Evolutionary conservation across 2,888 invertebrate genomes (phyloP), one percentile per base, ranked within the genome.

Genomic region (Escarpia spicata): DNA sequence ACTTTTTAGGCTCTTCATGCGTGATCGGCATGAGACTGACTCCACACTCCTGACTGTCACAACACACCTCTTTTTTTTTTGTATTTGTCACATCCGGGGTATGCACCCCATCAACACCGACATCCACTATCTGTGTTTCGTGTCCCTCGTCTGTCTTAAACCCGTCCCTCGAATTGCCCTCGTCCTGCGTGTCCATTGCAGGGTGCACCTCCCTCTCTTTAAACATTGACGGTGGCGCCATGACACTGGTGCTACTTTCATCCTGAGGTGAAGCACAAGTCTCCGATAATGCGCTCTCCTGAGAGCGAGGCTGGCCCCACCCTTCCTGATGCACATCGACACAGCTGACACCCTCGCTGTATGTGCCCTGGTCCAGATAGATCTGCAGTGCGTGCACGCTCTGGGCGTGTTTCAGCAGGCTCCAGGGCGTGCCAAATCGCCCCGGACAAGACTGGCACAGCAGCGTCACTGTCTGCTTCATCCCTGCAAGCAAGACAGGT

Each of bases 401-500:
- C 93, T 96, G 96, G 4, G 95, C 95, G 94, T 96, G 96, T 43
- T 95, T 94, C 26, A 96, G 94, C 19, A 96, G 93, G 37, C 95
- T 95, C 94, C 95, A 95, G 8, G 96, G 96, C 43, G 96, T 95
- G 93, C 93, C 94, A 93, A 96, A 96, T 26, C 95, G 95, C 92
- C 94, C 93, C 12, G 94, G 94, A 94, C 96, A 96, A 12, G 95
- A 95, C 90, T 93, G 94, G 93, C 96, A 96, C 12, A 94, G 93
- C 92, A 96, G 90, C 15, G 75, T 89, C 26, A 92, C n/a, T 45
- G 19, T 58, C 31, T 26, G 60, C 26, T 15, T 60, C 60, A 60
- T 75, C 15, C 75, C 75, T 75, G 91, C 10, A 58, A 31, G 91
- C 52, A 45, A 91, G 12, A n/a, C 26, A 60, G 37, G 26, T n/a